Base-by-base conservation (phyloP, 2,113 vertebrate genomes). In the Nothobranchius kuhntae region DNA sequence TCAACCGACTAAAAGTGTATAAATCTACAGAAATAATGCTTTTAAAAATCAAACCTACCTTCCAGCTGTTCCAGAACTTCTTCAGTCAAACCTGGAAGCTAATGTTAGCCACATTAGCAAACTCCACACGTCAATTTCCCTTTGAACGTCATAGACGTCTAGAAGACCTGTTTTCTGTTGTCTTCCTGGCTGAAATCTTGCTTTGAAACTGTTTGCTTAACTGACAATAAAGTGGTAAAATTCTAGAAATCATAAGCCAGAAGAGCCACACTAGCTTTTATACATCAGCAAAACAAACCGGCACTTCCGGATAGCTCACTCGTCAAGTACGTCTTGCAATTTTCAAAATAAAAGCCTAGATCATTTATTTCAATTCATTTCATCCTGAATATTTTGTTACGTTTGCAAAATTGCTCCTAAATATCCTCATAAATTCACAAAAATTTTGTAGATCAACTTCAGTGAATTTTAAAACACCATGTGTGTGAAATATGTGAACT, bases 51-150 rank as follows among this genome's bases (percentile, higher is more conserved):
- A 30, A 30, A 30, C 2, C 1, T 30, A 84, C 77, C 85, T 80
- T 69, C 44, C 21, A 36, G 38, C 52, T 56, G 21, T 62, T 52
- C 13, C 47, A 36, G 45, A 69, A 58, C 68, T 62, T 40, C 9
- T 36, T 14, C 11, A 52, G 11, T 38, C 56, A 3, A 42, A 24
- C 11, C 21, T 53, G n/a, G 46, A 17, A 62, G 71, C 51, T 64
- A 70, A 47, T 14, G 56, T 74, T 71, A 82, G 79, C 80, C 9
- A 68, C 66, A 53, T 67, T 21, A 81, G 71, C 76, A 72, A 64
- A 68, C 65, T 61, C 61, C 24, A 47, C 13, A 14, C 48, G 17
- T 51, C 26, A 9, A 14, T 51, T 61, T 64, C 40, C 21, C n/a
- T 10, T 54, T 52, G 63, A 64, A 61, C 62, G 35, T 51, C 36